Base-by-base conservation (phyloP, 2,888 invertebrate species). In the Agonopterix subpropinquella region DNA sequence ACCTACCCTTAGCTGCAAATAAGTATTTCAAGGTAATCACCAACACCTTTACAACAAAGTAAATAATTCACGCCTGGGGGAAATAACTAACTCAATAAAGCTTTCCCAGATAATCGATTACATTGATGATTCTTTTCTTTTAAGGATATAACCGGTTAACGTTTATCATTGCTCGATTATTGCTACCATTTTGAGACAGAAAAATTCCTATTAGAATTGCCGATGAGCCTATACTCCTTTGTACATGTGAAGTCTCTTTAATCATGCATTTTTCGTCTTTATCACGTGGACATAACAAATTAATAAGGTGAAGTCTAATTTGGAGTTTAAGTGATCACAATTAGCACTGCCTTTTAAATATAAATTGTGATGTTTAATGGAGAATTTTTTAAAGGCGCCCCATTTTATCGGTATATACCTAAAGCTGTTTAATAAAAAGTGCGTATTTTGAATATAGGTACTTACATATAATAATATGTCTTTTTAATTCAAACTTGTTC, bases 301-400 rank as follows among this genome's bases (percentile, higher is more conserved):
- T 28, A 5, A 28, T 28, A 28, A 28, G 5, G 28, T 1, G 28
- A 28, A 1, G 5, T 28, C 28, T 5, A 28, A 28, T 5, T 2
- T 18, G 2, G 2, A 18, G 18, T 3, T 18, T 18, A 18, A 2
- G 28, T 28, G 50, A 53, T 55, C 54, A 52, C 55, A 56, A 58
- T 60, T 56, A 55, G 54, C 48, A 43, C 45, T 48, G 9, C 54
- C 56, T 56, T 61, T 57, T 53, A 56, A 43, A 47, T 54, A 47
- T 42, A 44, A 45, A 43, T 41, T 43, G 45, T 8, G 36, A 13
- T 51, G 39, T 55, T 54, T 59, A 61, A 61, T 54, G 53, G 56
- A 46, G 43, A 53, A 57, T 51, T 57, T 58, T 56, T 57, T 56
- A 52, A 54, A 48, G 48, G 45, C 44, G 49, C 44, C 52, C 49